Conservation (phyloP, 2,888 invertebrate genomes). For the Eucera pruinosa region DNA sequence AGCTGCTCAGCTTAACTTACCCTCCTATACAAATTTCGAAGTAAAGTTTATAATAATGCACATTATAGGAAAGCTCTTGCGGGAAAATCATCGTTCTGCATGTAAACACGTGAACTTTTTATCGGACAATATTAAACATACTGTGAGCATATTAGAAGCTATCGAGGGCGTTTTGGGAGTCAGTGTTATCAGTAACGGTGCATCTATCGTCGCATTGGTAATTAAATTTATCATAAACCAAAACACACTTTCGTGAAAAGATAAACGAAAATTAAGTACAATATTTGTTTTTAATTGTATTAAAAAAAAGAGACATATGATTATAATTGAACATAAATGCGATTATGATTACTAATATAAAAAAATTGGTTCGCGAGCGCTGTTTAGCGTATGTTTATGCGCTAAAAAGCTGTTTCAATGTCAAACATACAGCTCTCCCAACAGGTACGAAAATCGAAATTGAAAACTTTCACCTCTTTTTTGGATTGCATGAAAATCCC, state of each 20-base stretch:
- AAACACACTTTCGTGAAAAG: not conserved
- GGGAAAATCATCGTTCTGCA: slow-evolving; percentile 41
- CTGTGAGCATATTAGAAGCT: slow-evolving; percentile 36
- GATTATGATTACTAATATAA: slow-evolving; percentile 15
- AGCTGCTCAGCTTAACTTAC: not conserved
- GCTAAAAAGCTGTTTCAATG: not conserved
- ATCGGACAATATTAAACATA: slow-evolving; percentile 29
- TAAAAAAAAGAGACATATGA: not conserved
- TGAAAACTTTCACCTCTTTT: slow-evolving; percentile 30
- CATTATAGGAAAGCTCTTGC: slow-evolving; percentile 53
- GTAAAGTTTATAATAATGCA: slow-evolving; percentile 8
- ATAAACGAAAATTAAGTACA: slow-evolving; percentile 6
- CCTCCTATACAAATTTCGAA: slow-evolving; percentile 16
- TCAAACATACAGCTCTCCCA: slow-evolving; percentile 12
- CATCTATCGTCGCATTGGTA: slow-evolving; percentile 55
- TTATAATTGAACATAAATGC: slow-evolving; percentile 18
- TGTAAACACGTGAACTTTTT: slow-evolving; percentile 31
- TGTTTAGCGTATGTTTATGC: not conserved
- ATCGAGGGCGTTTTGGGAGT: slow-evolving; percentile 51
- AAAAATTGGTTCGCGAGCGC: not conserved
- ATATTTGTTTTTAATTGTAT: not conserved
- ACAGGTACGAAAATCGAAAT: slow-evolving; percentile 53
- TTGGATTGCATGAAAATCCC: slow-evolving; percentile 31
- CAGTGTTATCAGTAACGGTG: slow-evolving; percentile 40
- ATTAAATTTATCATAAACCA: slow-evolving; percentile 19